phyloP scores from a whole-genome alignment of 1,140 invertebrate genomes.

The Augochlora pura region DNA sequence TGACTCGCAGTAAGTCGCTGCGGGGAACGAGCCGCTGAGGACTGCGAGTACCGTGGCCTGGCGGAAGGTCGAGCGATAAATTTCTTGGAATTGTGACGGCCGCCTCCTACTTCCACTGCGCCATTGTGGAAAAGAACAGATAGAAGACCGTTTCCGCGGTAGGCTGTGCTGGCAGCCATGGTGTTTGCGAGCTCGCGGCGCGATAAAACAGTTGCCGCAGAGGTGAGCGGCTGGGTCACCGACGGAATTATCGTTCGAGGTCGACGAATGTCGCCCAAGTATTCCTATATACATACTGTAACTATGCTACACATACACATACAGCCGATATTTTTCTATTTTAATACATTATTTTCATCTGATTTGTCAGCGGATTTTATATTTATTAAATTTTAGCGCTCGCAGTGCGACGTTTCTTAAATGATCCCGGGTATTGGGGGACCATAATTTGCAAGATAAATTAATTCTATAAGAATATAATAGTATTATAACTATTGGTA shows the following conservation, averaged over 20 bases:
- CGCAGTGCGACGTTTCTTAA: neutral
- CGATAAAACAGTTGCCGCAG: slow-evolving; percentile 17
- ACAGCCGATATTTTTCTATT: too few relatives aligned
- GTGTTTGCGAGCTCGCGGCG: neutral
- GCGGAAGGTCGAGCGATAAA: slow-evolving; percentile 55
- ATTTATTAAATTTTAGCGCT: too few relatives aligned
- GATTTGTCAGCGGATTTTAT: too few relatives aligned
- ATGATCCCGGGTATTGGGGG: neutral
- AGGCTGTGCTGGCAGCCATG: slow-evolving; percentile 11
- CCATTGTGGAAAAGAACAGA: slow-evolving; percentile 37
- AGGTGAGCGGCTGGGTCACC: neutral
- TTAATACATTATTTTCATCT: too few relatives aligned
- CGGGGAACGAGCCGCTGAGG: slow-evolving; percentile 28
- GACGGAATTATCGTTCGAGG: slow-evolving; percentile 6
- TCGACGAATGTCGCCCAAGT: neutral
- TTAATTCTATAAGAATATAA: too few relatives aligned
- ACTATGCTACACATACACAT: too few relatives aligned
- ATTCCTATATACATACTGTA: neutral
- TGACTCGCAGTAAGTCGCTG: slow-evolving; percentile 7
- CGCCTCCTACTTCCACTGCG: slow-evolving; percentile 8
- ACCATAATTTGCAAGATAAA: too few relatives aligned
- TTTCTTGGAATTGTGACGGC: slow-evolving; percentile 53
- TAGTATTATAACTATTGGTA: too few relatives aligned
- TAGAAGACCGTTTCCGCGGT: slow-evolving; percentile 26
- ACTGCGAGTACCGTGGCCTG: slow-evolving; percentile 36